A percentile compares a stretch with the other conserved stretches of the same genome.
Conservation (phyloP, 2,113 vertebrate species). For the Hypanus sabinus region DNA sequence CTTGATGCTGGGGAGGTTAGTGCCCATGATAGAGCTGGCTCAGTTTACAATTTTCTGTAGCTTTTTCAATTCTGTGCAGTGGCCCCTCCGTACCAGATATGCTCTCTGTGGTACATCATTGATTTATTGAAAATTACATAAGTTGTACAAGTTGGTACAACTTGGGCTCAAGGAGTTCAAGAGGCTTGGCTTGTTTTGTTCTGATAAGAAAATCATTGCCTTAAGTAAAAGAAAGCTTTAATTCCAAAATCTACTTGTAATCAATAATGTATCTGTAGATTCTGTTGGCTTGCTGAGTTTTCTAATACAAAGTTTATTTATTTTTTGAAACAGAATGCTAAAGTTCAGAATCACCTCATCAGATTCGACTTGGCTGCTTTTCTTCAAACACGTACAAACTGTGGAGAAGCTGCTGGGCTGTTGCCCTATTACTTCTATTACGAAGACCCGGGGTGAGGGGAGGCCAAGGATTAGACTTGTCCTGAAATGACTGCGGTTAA, state of each 20-base stretch:
- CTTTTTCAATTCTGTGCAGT: too few relatives aligned
- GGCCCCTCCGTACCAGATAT: too few relatives aligned
- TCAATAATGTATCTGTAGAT: neutral
- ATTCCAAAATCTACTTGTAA: neutral
- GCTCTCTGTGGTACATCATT: neutral
- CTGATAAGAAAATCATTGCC: neutral
- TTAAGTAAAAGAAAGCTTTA: neutral
- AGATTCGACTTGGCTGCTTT: conserved; percentile 31
- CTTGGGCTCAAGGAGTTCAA: neutral
- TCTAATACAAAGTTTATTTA: neutral
- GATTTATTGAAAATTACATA: neutral
- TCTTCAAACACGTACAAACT: conserved; percentile 26
- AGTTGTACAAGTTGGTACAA: neutral
- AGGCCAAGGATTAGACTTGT: neutral
- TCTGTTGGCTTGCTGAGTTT: neutral
- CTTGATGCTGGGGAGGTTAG: too few relatives aligned
- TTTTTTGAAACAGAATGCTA: neutral
- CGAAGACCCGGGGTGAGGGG: neutral
- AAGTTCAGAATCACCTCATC: conserved; percentile 33
- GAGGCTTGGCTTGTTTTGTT: neutral
- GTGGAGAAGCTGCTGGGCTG: conserved; percentile 21
- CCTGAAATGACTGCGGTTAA: neutral
- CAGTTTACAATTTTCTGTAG: too few relatives aligned
- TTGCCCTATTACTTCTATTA: conserved; percentile 16
- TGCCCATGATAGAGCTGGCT: too few relatives aligned